Evolutionary conservation across 1,140 invertebrate genomes (phyloP), one percentile per base, ranked within the genome.

Genomic region (Drosophila sp.): DNA sequence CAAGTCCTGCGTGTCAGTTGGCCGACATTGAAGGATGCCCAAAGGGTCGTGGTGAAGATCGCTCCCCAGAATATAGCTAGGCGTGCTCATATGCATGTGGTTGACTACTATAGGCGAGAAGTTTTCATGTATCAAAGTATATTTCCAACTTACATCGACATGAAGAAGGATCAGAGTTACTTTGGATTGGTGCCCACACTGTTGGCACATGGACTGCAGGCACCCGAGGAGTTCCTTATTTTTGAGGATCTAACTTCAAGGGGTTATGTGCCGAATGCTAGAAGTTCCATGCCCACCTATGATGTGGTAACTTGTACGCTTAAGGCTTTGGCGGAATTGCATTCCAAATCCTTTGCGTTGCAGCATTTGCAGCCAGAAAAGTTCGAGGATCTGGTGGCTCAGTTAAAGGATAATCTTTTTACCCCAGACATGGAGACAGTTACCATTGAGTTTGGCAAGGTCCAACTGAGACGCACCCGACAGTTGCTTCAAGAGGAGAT

Each of bases 361-460:
- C 79, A 84, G 62, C 23, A 57, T 3, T 62, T 29, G 7, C 38
- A 77, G 47, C 69, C 82, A 0, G 4, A 35, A 47, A 55, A 60
- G 35, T 89, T 89, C 27, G 8, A 4, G n/a, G 35, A 66, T 4
- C 25, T 76, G 23, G 61, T 83, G 6, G 6, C 38, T 1, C 55
- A 72, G 27, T 62, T 86, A n/a, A 23, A 38, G 41, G 84, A 89
- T 60, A 85, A 86, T 58, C 57, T 89, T 3, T 86, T 87, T 23
- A 85, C 82, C 0, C 6, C 32, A 1, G 55, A 76, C 30, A 66
- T 89, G 6, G 82, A 75, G 30, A 61, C 64, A 25, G 68, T 89
- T 38, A 71, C 76, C 6, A 60, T 89, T 23, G 82, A 89, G 54
- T 89, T 89, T 70, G 84, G 79, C 6, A 83, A 80, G 54, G 73